Base-by-base conservation (phyloP, 2,888 invertebrate species). In the Oasisia sp. region DNA sequence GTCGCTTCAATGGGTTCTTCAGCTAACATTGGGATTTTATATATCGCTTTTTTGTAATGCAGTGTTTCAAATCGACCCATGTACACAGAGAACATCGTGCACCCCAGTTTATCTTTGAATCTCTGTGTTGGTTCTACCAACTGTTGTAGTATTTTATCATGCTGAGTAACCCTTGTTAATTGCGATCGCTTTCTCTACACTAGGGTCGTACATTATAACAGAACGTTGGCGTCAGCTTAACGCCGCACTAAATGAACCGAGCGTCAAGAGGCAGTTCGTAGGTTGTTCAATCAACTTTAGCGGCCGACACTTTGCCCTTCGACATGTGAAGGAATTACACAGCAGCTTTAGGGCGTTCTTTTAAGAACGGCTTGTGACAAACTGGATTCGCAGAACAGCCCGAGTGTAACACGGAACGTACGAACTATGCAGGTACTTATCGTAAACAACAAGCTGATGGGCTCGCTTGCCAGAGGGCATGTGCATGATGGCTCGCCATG, bases 341-440 rank as follows among this genome's bases (percentile, higher is more conserved):
- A 27, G 27, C 3, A n/a, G 27, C 3, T 19, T 74, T 5, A 74
- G 19, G 4, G 74, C 19, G 74, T 74, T 1, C 74, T 27, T 74
- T 74, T 27, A 74, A 74, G 74, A 74, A 27, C 27, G 74, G 27
- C 27, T 27, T 14, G 74, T 19, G 27, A 74, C n/a, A 74, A n/a
- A 74, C 74, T 74, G 74, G n/a, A 74, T 74, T 74, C 74, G 74
- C 74, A 74, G 74, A 74, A 74, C 14, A 27, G 74, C 27, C 1
- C 74, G 74, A 74, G 74, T 74, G 74, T 27, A 27, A 74, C 74
- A 74, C 74, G 74, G 74, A 74, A 19, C 74, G 27, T 74, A 74
- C 74, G 74, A 74, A 74, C 27, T 74, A n/a, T 74, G 74, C 74
- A 74, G 74, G 74, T 74, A 74, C 74, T 74, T 74, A 19, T 74